A percentile compares a stretch with the other conserved stretches of the same genome.
Evolutionary conservation across 2,888 invertebrate genomes (phyloP).

Genomic region (Nebria salina): DNA sequence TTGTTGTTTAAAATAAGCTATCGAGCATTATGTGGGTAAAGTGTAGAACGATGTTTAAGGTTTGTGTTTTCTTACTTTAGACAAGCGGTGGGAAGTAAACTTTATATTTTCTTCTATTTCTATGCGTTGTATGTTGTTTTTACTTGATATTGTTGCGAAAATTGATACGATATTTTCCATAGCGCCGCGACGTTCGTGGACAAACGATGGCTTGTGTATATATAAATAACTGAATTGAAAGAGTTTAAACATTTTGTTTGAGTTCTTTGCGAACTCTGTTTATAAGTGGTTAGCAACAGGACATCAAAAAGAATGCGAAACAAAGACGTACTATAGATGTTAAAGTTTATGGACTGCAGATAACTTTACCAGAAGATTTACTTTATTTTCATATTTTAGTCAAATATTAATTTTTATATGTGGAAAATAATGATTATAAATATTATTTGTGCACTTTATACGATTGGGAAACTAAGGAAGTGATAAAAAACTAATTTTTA

Average conservation of each 20-base stretch:
- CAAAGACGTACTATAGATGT: neutral
- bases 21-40: neutral
- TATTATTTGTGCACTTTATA: too few species aligned
- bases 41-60: neutral
- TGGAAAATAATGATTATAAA: too few species aligned
- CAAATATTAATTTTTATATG: too few species aligned
- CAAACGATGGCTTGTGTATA: neutral
- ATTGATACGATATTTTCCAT: neutral
- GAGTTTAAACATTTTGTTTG: neutral
- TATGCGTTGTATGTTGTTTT: neutral
- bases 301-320: neutral
- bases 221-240: neutral
- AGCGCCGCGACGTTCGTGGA: neutral
- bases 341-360: neutral
- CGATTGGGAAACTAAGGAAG: too few species aligned
- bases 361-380: neutral
- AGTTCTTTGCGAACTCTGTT: neutral
- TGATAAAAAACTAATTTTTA: too few species aligned
- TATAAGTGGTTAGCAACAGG: neutral
- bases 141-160: neutral
- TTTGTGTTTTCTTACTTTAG: neutral
- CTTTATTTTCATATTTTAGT: too few species aligned
- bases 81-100: neutral
- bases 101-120: neutral
- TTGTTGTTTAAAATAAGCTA: neutral